phyloP scores from a whole-genome alignment of 1,140 invertebrate genomes.

The Conus betulinus region DNA sequence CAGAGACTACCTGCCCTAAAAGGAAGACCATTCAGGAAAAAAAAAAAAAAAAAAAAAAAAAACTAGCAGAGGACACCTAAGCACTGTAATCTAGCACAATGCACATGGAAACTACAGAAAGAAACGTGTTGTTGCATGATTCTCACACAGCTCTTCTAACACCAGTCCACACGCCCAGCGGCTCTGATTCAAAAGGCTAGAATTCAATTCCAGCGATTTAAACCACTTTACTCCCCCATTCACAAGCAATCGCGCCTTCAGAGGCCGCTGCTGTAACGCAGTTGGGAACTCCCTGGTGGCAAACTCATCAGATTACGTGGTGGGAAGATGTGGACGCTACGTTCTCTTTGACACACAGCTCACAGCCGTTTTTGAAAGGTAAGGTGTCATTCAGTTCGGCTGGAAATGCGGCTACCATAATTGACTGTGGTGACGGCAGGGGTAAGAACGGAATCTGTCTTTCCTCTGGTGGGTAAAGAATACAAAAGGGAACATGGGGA shows the following conservation, averaged over 20 bases:
- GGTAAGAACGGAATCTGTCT: too few relatives aligned
- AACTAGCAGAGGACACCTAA: too few relatives aligned
- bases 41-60: too few relatives aligned
- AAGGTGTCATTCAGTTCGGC: constrained; percentile 20
- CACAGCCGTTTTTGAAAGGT: background rate
- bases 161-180: background rate
- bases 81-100: too few relatives aligned
- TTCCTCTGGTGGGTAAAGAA: too few relatives aligned
- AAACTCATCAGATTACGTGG: background rate
- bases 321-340: background rate
- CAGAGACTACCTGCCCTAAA: too few relatives aligned
- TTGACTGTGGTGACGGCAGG: too few relatives aligned
- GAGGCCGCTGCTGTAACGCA: background rate
- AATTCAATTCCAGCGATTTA: constrained; percentile 25
- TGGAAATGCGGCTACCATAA: too few relatives aligned
- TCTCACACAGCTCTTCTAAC: constrained; percentile 9
- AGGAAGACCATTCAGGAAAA: too few relatives aligned
- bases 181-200: background rate
- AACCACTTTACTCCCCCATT: constrained; percentile 12
- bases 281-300: constrained; percentile 10
- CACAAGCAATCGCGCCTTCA: constrained; percentile 15
- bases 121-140: background rate
- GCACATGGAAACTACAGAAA: too few relatives aligned
- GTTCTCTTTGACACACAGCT: background rate
- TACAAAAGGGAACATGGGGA: too few relatives aligned